These are phyloP conservation scores for Asarcornis scutulata DNA, from an alignment of 2,113 vertebrate genomes.

Conservation along the genomic window DNA sequence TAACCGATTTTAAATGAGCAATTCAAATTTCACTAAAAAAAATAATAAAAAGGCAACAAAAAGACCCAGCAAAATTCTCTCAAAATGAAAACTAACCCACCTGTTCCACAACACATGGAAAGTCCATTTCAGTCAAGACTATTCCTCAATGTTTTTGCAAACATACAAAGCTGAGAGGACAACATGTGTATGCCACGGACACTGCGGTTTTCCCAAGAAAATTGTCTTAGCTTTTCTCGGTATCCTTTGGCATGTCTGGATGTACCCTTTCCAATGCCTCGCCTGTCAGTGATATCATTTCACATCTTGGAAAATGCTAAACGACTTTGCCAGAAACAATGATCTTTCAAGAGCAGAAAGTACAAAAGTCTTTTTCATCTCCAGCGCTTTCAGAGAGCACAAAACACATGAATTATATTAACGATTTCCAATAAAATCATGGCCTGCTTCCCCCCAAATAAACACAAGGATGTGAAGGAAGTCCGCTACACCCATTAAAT, in stretches of 20 bases:
- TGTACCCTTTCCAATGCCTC: not conserved
- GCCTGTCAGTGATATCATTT: not conserved
- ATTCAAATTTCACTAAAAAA: not conserved
- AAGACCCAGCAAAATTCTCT: not conserved
- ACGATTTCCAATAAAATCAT: not conserved
- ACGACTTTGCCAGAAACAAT: not conserved
- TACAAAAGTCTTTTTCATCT: constrained; percentile 19
- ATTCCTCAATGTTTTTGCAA: not conserved
- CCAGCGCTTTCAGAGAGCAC: not conserved
- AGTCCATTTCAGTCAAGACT: not conserved
- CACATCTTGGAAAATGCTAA: not conserved
- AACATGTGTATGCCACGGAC: not conserved
- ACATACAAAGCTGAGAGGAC: not conserved
- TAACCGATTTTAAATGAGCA: not conserved
- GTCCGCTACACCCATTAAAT: not conserved
- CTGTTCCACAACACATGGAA: not conserved
- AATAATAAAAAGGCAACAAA: not conserved
- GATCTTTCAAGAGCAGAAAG: not conserved
- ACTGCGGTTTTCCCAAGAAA: not conserved
- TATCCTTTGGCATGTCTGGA: not conserved
- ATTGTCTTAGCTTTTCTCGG: not conserved
- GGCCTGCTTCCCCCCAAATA: not conserved
- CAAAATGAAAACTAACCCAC: not conserved
- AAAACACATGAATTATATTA: not conserved
- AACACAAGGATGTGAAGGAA: not conserved